Percentiles rank a stretch among this genome's conserved stretches.
These are phyloP conservation scores for Nezara viridula DNA, from an alignment of 2,888 invertebrate genomes.

Conservation along the genomic window DNA sequence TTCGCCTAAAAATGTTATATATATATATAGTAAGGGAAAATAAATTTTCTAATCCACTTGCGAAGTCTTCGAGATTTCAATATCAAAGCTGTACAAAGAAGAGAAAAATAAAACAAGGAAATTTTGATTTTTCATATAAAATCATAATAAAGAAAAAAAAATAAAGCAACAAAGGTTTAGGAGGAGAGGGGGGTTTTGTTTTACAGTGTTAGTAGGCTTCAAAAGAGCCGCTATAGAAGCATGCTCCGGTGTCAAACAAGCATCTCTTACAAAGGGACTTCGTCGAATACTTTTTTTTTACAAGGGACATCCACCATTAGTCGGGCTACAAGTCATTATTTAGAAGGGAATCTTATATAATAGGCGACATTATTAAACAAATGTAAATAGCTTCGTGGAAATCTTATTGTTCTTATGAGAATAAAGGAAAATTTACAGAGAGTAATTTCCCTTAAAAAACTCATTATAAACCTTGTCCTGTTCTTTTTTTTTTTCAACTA, in stretches of 20 bases:
- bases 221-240: constrained; percentile 3
- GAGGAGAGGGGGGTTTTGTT: not conserved
- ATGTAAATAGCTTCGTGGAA: not conserved
- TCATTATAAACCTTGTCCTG: not conserved
- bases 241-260: constrained; percentile 44
- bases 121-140: not conserved
- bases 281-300: not conserved
- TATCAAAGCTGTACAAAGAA: not conserved
- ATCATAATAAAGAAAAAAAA: not conserved
- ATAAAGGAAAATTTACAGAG: not conserved
- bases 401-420: not conserved
- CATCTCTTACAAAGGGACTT: not conserved
- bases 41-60: no score
- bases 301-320: not conserved
- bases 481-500: not conserved
- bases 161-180: not conserved
- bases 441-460: constrained; percentile 4
- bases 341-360: not conserved
- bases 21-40: no score
- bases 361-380: constrained; percentile 7
- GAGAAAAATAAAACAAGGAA: not conserved
- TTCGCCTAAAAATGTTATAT: no score
- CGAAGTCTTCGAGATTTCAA: not conserved
- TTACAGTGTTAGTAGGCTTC: constrained; percentile 22
- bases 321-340: constrained; percentile 1